These are phyloP conservation scores for Polyommatus iphigenia DNA, from an alignment of 2,888 invertebrate genomes.

Conservation along the genomic window DNA sequence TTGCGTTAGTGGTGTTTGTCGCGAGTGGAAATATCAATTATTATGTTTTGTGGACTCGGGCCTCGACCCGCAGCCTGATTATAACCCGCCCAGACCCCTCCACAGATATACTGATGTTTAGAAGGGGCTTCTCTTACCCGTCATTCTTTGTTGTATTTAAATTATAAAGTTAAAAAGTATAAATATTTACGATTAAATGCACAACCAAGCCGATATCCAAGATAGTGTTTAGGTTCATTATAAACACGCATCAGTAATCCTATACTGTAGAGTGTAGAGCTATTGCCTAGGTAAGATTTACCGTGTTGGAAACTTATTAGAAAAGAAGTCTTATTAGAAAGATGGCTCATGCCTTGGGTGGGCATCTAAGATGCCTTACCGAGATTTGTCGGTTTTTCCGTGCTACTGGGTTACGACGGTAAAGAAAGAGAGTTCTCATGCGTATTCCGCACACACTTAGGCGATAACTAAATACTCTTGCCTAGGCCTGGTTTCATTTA, in stretches of 20 bases:
- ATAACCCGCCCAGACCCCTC: conserved; percentile 49
- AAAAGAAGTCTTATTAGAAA: too few relatives aligned
- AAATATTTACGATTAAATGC: too few relatives aligned
- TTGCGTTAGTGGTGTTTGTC: conserved; percentile 11
- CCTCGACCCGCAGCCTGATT: conserved; percentile 55
- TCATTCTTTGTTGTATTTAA: background rate
- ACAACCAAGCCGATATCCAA: too few relatives aligned
- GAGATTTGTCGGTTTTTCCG: too few relatives aligned
- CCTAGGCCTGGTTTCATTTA: background rate
- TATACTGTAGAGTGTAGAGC: too few relatives aligned
- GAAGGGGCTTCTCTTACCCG: conserved; percentile 8
- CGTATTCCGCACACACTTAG: background rate
- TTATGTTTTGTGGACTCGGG: conserved; percentile 59
- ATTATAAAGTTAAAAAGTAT: background rate
- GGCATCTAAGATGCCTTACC: too few relatives aligned
- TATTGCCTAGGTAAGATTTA: too few relatives aligned
- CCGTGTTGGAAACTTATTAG: too few relatives aligned
- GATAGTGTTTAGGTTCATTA: too few relatives aligned
- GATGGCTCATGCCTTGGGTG: too few relatives aligned
- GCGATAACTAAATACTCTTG: background rate
- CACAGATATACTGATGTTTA: conserved; percentile 33
- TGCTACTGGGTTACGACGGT: too few relatives aligned
- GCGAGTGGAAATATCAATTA: conserved; percentile 49
- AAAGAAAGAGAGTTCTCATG: background rate
- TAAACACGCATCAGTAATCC: too few relatives aligned